Evolutionary conservation across 1,140 invertebrate species (phyloP).

Genomic region (Helicoverpa armigera): DNA sequence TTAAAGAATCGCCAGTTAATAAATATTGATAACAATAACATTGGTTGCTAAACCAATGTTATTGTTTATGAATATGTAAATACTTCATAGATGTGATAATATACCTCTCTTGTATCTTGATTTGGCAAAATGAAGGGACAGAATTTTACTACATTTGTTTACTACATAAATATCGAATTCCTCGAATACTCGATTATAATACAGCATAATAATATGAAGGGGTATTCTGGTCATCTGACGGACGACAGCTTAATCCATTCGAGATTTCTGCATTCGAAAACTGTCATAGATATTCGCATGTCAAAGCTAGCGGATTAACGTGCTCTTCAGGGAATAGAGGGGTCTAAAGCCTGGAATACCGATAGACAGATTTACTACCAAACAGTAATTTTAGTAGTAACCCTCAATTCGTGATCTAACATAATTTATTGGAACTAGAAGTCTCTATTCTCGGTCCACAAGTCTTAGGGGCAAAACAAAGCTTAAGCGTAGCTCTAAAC

Average conservation of each 20-base stretch:
- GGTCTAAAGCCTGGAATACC: background rate
- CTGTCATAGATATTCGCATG: background rate
- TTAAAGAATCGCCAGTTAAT: background rate
- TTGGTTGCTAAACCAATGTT: conserved; percentile 20
- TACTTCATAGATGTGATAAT: background rate
- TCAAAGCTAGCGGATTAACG: no score
- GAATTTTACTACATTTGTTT: no score
- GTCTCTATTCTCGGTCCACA: background rate
- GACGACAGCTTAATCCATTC: background rate
- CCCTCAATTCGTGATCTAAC: background rate
- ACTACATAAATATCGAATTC: background rate
- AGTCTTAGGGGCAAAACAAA: background rate
- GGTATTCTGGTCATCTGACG: background rate
- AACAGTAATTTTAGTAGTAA: background rate
- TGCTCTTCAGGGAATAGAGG: no score
- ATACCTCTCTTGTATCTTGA: background rate
- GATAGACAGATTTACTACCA: background rate
- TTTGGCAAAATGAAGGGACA: background rate
- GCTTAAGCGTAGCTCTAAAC: background rate
- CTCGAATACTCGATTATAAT: background rate
- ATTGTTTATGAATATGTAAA: background rate
- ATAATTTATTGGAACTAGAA: background rate
- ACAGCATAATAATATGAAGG: background rate
- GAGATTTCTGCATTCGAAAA: background rate
- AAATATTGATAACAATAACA: conserved; percentile 27